These are phyloP conservation scores for Pipistrellus pipistrellus DNA, from an alignment of 2,797 vertebrate genomes.

Conservation along the genomic window DNA sequence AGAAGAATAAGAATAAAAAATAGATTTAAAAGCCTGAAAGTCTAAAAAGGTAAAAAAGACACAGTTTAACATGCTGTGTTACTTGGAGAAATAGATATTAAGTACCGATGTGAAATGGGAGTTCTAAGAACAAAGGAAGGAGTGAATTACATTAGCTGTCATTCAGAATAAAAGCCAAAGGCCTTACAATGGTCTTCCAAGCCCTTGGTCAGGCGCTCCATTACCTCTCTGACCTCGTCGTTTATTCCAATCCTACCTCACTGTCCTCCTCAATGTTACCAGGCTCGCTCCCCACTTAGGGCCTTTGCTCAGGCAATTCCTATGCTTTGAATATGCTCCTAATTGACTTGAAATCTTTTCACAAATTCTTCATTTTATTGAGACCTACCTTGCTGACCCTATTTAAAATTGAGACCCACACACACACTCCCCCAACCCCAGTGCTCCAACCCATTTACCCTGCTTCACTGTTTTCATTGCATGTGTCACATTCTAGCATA, in stretches of 20 bases:
- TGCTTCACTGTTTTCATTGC: not conserved
- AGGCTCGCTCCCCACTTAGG: not conserved
- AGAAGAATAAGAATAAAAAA: conserved; percentile 66
- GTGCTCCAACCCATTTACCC: not conserved
- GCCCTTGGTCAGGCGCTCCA: not conserved
- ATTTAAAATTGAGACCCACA: not conserved
- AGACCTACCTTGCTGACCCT: not conserved
- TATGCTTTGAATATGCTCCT: not conserved
- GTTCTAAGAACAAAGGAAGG: conserved; percentile 28
- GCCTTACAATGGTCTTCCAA: not conserved
- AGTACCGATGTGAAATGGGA: conserved; percentile 41
- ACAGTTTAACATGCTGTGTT: conserved; percentile 65
- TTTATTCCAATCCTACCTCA: not conserved
- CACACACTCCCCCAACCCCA: not conserved
- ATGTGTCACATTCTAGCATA: not conserved
- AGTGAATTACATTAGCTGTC: conserved; percentile 72
- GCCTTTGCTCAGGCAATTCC: not conserved
- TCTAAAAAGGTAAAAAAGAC: conserved; percentile 5
- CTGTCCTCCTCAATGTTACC: not conserved
- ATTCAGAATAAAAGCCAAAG: conserved; percentile 71
- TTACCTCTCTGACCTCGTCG: not conserved
- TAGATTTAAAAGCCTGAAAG: conserved; percentile 28
- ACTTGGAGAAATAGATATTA: conserved; percentile 63
- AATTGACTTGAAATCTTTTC: not conserved
- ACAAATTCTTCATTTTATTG: not conserved